phyloP scores from a whole-genome alignment of 2,797 vertebrate genomes.

The Ptychadena robeensis region DNA sequence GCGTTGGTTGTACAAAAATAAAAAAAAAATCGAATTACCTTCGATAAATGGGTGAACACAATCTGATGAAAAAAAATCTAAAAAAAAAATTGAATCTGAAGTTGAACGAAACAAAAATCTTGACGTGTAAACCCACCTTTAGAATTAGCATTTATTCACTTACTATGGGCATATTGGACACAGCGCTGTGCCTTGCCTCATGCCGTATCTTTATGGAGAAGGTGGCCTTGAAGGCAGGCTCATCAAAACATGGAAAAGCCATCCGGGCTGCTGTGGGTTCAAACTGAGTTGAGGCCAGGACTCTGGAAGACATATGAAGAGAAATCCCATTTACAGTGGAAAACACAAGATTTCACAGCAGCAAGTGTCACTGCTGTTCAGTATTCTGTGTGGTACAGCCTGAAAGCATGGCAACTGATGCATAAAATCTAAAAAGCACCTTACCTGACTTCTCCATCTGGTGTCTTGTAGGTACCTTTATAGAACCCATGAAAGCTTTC shows the following conservation, averaged over 20 bases:
- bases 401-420: not conserved
- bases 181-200: constrained; percentile 78
- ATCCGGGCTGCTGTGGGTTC: constrained; percentile 86
- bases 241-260: constrained; percentile 92
- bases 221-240: constrained; percentile 89
- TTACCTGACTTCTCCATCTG: constrained; percentile 82
- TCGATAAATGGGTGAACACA: no score
- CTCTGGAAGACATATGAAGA: constrained; percentile 67
- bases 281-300: constrained; percentile 88
- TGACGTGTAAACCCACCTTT: no score
- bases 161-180: constrained; percentile 93
- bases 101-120: no score
- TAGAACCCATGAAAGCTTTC: constrained; percentile 88
- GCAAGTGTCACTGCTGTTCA: not conserved
- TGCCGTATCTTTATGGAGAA: constrained; percentile 83
- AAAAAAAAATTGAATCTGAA: no score
- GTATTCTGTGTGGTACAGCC: no score
- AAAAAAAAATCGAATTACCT: no score
- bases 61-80: no score
- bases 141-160: constrained; percentile 17
- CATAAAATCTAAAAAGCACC: not conserved
- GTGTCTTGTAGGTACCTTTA: constrained; percentile 86
- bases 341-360: not conserved
- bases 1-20: no score
- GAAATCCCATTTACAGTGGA: not conserved